Percentiles rank a stretch among this genome's conserved stretches.
Evolutionary conservation across 64 coral and sea anemone species (phyloP).

Genomic region (Montipora cactus): DNA sequence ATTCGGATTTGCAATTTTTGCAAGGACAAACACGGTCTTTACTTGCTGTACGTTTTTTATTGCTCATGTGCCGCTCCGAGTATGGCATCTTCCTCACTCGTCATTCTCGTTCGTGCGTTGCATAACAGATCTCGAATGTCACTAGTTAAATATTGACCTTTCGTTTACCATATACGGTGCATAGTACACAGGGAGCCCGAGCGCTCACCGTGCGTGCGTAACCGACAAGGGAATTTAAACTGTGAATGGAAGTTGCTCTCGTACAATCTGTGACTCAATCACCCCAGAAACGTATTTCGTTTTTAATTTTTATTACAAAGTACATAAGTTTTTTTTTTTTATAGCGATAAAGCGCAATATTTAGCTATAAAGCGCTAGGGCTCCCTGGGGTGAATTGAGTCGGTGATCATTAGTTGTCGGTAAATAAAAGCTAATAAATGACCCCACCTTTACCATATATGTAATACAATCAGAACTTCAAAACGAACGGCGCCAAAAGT

Average conservation of each 20-base stretch:
- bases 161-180: too few relatives aligned
- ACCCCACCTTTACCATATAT: too few relatives aligned
- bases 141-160: too few relatives aligned
- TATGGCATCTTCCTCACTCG: neutral
- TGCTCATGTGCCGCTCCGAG: too few relatives aligned
- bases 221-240: neutral
- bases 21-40: too few relatives aligned
- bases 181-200: neutral
- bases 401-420: neutral
- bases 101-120: neutral
- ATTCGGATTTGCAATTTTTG: too few relatives aligned
- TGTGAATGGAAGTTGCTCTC: neutral
- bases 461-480: too few relatives aligned
- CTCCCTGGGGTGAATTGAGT: conserved; percentile 1
- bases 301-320: conserved; percentile 9
- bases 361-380: neutral
- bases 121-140: too few relatives aligned
- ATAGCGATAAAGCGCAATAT: neutral
- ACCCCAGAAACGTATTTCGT: neutral
- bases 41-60: too few relatives aligned
- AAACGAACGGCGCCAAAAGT: too few relatives aligned
- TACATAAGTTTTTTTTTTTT: conserved; percentile 9
- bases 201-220: neutral
- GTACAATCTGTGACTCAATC: neutral
- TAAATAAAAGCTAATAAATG: too few relatives aligned